Evolutionary conservation across 1,140 invertebrate genomes (phyloP), one percentile per base, ranked within the genome.

Genomic region (Euglossa dilemma): DNA sequence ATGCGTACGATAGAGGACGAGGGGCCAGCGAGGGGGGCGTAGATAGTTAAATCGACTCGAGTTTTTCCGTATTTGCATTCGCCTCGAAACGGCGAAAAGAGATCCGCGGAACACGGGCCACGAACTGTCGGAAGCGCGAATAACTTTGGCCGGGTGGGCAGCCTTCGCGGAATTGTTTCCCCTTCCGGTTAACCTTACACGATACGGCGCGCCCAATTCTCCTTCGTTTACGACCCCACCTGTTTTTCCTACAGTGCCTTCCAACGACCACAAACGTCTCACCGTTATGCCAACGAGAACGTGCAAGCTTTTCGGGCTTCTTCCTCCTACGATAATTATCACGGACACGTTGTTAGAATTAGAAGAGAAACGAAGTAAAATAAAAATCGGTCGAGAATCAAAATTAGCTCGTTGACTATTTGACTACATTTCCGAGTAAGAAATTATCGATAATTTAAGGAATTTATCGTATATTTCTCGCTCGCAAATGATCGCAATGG

Each of bases 41-140:
- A 11, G 54, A n/a, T 25, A 9, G 57, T 12, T 52, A 59, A 80
- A 70, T 85, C 81, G 85, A 87, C 69, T 54, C 57, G 20, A 52
- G 45, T 76, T 86, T 85, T 76, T 82, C 63, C 81, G 45, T 80
- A 87, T 87, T 84, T 87, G 75, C 76, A 80, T 86, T 45, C 75
- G 47, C 47, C 50, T 72, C n/a, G 50, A 74, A 57, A 69, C 28
- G 25, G 54, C 70, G 59, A 52, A 52, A 50, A 47, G 23, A 74
- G 61, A 54, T 64, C 6, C 63, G 54, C 7, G 57, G 9, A 71
- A 28, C 61, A 64, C 43, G 43, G 50, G 28, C 47, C 69, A 28
- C 78, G 36, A 61, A 63, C 56, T 64, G 52, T 56, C 52, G 63
- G 59, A 81, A 81, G 43, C 71, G 57, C 23, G 78, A 72, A 73